Evolutionary conservation across 2,113 vertebrate species (phyloP), one percentile per base, ranked within the genome.

Genomic region (Indicator indicator): DNA sequence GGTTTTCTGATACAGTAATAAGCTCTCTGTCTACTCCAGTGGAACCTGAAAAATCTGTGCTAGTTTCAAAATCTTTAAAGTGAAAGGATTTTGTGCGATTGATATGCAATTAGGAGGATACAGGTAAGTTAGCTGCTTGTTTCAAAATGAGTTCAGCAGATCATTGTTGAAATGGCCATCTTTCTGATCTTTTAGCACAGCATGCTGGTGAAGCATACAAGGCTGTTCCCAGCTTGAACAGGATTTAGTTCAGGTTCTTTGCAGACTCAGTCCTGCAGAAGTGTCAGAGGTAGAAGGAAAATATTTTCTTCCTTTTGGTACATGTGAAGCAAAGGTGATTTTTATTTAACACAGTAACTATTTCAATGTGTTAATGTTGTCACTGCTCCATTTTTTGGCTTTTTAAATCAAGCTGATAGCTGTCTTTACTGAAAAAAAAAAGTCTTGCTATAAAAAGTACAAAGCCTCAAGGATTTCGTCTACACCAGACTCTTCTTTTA

Each of bases 11-110:
- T 32, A 50, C 26, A 32, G 32, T 54, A 46, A 18, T 36, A 68
- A 76, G 2, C 3, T 65, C 40, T 75, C 0, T 0, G 3, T 65
- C 52, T 76, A 27, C 16, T 19, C 10, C 12, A 62, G 9, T 19
- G 18, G 20, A 85, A 80, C 55, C 38, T 69, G 46, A 79, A 82
- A 84, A 85, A 62, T 33, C 56, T 67, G 20, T 1, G 1, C 12
- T 55, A 44, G 4, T 14, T 42, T 86, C 6, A 55, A 71, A 83
- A 82, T 76, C 79, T 14, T 3, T 58, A 1, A 74, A 77, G 16
- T 9, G 18, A 48, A 54, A 72, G 3, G 3, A 26, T 21, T 70
- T 94, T 65, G 12, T 0, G 0, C 32, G 23, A 26, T n/a, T 80
- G 30, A 75, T 72, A 60, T 30, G 21, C 33, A 23, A 50, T 58